Evolutionary conservation across 2,888 invertebrate species (phyloP), one percentile per base, ranked within the genome.

Genomic region (Mythimna albipuncta): DNA sequence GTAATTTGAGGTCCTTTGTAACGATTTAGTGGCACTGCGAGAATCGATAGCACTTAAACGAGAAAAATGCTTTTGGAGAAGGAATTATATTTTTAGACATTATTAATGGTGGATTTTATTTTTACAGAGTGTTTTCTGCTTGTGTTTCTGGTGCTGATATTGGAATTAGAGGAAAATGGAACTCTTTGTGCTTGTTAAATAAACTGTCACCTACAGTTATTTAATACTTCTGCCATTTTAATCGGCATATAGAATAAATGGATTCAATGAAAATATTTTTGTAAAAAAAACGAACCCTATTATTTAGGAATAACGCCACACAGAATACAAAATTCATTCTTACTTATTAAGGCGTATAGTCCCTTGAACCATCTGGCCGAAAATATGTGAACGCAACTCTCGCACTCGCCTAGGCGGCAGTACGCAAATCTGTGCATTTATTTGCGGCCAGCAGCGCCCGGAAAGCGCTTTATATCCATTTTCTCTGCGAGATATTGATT

Each of bases 11-110:
- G 87, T 75, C 79, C 38, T 78, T 83, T 85, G 84, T 87, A 69
- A 85, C 86, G 75, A 87, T 85, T 87, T 85, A 83, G 78, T 80
- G 77, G 72, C 66, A 69, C 73, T 86, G 87, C 69, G 75, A 38
- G 75, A 85, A 86, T 85, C 85, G 87, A 85, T 86, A 86, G 76
- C 75, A 81, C 85, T 85, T 82, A 85, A 82, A 66, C 72, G 77
- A 62, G 75, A 83, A 80, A 85, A 86, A 82, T 80, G 79, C 64
- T 74, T 70, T 67, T 62, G 54, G 35, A 13, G 54, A 66, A 57
- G n/a, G 63, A 69, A 61, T 67, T 70, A 69, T 66, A 69, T 75
- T 82, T 83, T 77, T 75, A 50, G 65, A 64, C 61, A 55, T 68
- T 82, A 83, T 59, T 78, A 78, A 82, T 78, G 82, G 55, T 59